These are phyloP conservation scores for Brachyhypopomus occidentalis DNA, from an alignment of 2,113 vertebrate genomes.

Conservation along the genomic window DNA sequence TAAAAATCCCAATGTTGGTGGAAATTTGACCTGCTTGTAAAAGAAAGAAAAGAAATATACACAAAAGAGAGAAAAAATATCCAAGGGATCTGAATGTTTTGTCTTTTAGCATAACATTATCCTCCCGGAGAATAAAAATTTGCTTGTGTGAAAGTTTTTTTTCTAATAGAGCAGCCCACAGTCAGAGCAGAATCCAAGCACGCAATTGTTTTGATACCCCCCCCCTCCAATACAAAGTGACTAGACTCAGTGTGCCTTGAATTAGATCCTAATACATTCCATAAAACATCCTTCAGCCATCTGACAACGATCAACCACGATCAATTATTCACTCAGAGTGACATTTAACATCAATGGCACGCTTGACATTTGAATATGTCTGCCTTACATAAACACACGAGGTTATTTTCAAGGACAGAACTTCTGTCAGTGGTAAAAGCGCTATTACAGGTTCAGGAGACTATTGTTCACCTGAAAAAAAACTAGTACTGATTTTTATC, in stretches of 20 bases:
- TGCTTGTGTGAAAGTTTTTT: conserved; percentile 19
- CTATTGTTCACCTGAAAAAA: too few relatives aligned
- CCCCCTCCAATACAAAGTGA: conserved; percentile 26
- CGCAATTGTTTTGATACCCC: conserved; percentile 37
- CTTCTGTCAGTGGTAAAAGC: background rate
- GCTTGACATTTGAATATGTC: conserved; percentile 53
- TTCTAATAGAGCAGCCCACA: conserved; percentile 4
- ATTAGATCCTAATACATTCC: conserved; percentile 56
- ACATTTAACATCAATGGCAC: conserved; percentile 65
- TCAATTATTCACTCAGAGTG: conserved; percentile 74
- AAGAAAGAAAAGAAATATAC: background rate
- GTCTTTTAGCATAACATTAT: background rate
- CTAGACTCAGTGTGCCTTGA: conserved; percentile 51
- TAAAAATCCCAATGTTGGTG: background rate
- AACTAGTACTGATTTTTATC: too few relatives aligned
- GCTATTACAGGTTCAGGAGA: conserved; percentile 1
- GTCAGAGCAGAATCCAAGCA: conserved; percentile 55
- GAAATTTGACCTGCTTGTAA: background rate
- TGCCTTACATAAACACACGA: conserved; percentile 43
- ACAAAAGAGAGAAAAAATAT: background rate
- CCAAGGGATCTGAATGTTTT: background rate
- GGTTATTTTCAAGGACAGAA: background rate
- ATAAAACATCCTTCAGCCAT: conserved; percentile 59
- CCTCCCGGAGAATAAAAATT: conserved; percentile 68
- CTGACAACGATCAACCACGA: conserved; percentile 71